A percentile compares a stretch with the other conserved stretches of the same genome.
phyloP scores from a whole-genome alignment of 2,888 invertebrate genomes.

The Phragmatobia fuliginosa region DNA sequence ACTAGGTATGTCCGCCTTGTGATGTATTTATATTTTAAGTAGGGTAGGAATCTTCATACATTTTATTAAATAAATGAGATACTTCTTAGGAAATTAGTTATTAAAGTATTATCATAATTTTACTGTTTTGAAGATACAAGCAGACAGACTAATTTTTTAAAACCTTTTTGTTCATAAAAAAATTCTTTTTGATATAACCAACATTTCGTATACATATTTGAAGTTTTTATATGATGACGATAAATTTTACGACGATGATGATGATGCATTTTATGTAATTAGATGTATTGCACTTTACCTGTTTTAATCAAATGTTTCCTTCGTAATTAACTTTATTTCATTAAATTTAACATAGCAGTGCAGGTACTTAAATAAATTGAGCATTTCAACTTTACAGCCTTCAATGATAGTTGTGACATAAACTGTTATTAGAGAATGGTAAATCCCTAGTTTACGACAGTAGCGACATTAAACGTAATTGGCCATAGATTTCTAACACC shows the following conservation, averaged over 20 bases:
- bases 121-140: background rate
- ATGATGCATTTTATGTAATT: no score
- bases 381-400: background rate
- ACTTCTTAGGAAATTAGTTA: background rate
- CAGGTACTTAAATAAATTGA: background rate
- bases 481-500: slow-evolving; percentile 30
- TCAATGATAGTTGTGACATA: slow-evolving; percentile 5
- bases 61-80: background rate
- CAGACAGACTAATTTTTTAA: background rate
- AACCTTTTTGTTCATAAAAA: background rate
- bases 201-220: background rate
- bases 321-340: background rate
- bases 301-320: background rate
- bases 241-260: no score
- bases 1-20: no score
- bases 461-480: slow-evolving; percentile 26
- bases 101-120: background rate
- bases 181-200: background rate
- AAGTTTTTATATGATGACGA: background rate
- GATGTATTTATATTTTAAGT: background rate
- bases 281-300: background rate
- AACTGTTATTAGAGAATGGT: slow-evolving; percentile 1
- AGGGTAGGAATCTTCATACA: background rate
- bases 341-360: background rate
- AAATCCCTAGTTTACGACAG: slow-evolving; percentile 11